These are phyloP conservation scores for Epinotia demarniana DNA, from an alignment of 2,888 invertebrate genomes.

Conservation along the genomic window DNA sequence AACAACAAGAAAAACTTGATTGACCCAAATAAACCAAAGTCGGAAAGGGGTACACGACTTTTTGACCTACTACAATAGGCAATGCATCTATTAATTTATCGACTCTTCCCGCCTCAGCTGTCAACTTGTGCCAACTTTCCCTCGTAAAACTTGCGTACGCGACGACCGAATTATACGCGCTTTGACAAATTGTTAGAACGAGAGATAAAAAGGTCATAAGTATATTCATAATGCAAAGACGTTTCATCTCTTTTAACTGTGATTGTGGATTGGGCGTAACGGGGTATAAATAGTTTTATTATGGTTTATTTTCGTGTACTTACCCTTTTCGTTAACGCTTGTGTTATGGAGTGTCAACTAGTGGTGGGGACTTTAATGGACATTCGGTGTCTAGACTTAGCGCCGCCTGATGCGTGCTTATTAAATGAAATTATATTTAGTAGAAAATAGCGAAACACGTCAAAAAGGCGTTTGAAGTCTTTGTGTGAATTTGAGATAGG, in stretches of 20 bases:
- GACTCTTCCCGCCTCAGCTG: slow-evolving; percentile 46
- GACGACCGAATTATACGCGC: slow-evolving; percentile 65
- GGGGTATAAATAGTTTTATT: slow-evolving; percentile 37
- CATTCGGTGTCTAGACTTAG: not conserved
- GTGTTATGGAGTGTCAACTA: slow-evolving; percentile 27
- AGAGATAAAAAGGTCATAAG: slow-evolving; percentile 6
- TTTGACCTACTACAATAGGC: not conserved
- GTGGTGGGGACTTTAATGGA: not conserved
- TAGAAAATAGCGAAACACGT: too few species aligned
- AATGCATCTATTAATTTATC: slow-evolving; percentile 16
- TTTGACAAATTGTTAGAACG: slow-evolving; percentile 73
- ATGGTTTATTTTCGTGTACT: slow-evolving; percentile 21
- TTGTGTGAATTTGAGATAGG: too few species aligned
- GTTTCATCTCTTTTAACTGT: slow-evolving; percentile 7
- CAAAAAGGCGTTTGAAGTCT: too few species aligned
- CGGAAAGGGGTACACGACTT: too few species aligned
- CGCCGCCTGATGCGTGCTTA: not conserved
- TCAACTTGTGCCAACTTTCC: slow-evolving; percentile 51
- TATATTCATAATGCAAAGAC: not conserved
- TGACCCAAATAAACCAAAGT: too few species aligned
- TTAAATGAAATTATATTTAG: not conserved
- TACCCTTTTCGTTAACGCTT: slow-evolving; percentile 10
- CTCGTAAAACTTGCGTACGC: slow-evolving; percentile 56
- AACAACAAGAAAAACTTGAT: too few species aligned
- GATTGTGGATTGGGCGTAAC: slow-evolving; percentile 21